Percentiles rank a stretch among this genome's conserved stretches.
These are phyloP conservation scores for Nematopogon swammerdamellus DNA, from an alignment of 2,888 invertebrate genomes.

Conservation along the genomic window DNA sequence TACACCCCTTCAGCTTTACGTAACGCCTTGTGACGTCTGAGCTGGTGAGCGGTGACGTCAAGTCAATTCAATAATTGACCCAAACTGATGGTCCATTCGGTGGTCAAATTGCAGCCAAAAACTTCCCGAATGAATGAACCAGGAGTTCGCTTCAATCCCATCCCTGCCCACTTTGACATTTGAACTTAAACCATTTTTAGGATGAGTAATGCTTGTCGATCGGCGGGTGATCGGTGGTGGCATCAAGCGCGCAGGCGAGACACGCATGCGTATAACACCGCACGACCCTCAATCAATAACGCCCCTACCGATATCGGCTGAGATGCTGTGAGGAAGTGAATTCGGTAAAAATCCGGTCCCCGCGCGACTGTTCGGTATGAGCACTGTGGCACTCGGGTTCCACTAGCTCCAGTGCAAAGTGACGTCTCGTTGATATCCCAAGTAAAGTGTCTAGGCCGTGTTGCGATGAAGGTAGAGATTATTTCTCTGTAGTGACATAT, in stretches of 20 bases:
- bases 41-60: too few species aligned
- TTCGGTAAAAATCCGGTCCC: too few species aligned
- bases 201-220: background rate
- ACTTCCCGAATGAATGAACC: background rate
- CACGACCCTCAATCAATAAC: background rate
- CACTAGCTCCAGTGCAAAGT: background rate
- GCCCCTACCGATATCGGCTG: background rate
- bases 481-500: conserved; percentile 36
- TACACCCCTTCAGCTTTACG: too few species aligned
- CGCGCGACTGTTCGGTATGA: too few species aligned
- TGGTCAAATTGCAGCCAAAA: too few species aligned
- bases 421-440: background rate
- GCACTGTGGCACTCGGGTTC: too few species aligned
- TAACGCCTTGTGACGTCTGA: too few species aligned
- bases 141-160: too few species aligned
- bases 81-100: too few species aligned
- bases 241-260: background rate
- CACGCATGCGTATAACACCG: background rate
- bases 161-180: too few species aligned
- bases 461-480: conserved; percentile 51
- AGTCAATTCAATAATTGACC: too few species aligned
- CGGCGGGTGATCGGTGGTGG: background rate
- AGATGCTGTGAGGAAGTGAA: background rate
- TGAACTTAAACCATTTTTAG: background rate
- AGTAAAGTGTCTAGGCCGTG: conserved; percentile 15